Base-by-base conservation (phyloP, 2,797 vertebrate species). In the Poeciliopsis turneri region DNA sequence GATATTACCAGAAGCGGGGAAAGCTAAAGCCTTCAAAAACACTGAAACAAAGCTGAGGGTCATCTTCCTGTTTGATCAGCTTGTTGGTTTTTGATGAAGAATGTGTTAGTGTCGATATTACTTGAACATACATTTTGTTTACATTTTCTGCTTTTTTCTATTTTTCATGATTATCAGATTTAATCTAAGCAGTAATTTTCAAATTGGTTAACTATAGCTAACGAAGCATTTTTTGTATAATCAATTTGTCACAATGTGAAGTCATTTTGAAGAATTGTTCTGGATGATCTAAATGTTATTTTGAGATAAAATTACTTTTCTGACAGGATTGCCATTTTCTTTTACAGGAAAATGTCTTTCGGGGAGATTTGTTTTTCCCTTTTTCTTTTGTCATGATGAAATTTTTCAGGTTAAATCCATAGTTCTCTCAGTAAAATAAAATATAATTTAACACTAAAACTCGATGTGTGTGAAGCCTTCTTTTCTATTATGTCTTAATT, bases 1-100 rank as follows among this genome's bases (percentile, higher is more conserved):
- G 84, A 81, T 71, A 90, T 74, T 84, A 87, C 59, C 80, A 82
- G 86, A 84, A 78, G 75, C 71, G 45, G 36, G 39, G 75, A 61
- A 81, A 72, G 46, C 33, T 80, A 49, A 81, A 82, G 78, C 43
- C 5, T 28, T 59, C 81, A 3, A 13, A n/a, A 71, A 33, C 5
- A 10, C 75, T 76, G n/a, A 82, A 64, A 0, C 25, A 25, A 41
- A 66, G 36, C 13, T 41, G 59, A 36, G n/a, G 72, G 66, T 46
- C 82, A 78, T 2, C 3, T 76, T 23, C 86, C 82, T 1, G 84
- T 87, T 3, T 93, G 74, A 93, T 61, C 8, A 20, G 43, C 16
- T 23, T 49, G 4, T 47, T 72, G 15, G 7, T 72, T 36, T 47
- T 9, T 28, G 2, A 8, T 23, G 3, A 41, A 16, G 12, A 74